These are phyloP conservation scores for Buceros bicornis DNA, from an alignment of 2,797 vertebrate species.

Conservation along the genomic window DNA sequence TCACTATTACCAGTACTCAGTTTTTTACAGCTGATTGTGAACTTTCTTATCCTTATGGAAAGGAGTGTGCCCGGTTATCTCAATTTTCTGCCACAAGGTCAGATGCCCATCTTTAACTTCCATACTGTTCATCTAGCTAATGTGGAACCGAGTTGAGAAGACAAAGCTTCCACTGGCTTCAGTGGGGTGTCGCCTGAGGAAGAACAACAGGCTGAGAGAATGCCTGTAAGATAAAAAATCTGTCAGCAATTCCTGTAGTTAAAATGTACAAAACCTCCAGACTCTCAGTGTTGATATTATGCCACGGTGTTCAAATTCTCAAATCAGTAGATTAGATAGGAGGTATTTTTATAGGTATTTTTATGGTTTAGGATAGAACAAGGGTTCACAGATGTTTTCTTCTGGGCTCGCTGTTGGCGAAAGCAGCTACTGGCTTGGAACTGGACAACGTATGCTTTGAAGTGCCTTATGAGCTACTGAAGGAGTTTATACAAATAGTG, in stretches of 20 bases:
- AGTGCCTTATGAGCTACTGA: neutral
- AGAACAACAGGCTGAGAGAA: neutral
- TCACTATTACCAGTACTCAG: neutral
- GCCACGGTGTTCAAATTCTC: neutral
- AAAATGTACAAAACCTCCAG: neutral
- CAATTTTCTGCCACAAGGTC: neutral
- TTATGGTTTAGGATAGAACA: neutral
- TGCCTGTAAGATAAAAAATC: neutral
- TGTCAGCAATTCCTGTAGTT: neutral
- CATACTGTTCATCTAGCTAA: neutral
- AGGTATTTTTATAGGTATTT: neutral
- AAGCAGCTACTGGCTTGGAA: neutral
- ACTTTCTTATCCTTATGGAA: neutral
- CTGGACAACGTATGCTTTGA: neutral
- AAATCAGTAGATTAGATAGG: neutral
- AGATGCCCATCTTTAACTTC: neutral
- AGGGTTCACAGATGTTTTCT: neutral
- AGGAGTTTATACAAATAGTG: neutral
- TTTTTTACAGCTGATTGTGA: neutral
- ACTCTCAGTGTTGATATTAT: neutral
- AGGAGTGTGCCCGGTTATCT: neutral
- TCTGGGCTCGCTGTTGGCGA: neutral
- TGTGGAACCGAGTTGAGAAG: neutral
- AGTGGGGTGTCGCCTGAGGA: neutral
- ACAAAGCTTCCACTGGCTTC: neutral